phyloP scores from a whole-genome alignment of 2,113 vertebrate genomes.

The Baryphthengus martii region DNA sequence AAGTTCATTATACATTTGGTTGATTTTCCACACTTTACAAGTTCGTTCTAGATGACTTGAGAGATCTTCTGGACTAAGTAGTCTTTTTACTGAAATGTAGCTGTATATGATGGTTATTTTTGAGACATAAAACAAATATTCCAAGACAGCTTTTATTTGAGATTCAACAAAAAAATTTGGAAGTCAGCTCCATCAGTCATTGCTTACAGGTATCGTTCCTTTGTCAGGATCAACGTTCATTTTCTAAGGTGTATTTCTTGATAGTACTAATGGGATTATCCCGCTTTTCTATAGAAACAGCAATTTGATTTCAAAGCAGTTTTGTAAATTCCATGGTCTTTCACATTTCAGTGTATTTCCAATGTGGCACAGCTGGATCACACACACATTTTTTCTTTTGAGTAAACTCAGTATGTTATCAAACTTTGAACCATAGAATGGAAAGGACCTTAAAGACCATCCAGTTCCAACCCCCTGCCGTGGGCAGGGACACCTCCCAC shows the following conservation, averaged over 20 bases:
- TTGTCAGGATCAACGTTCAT: neutral
- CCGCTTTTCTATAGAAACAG: neutral
- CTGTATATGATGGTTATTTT: neutral
- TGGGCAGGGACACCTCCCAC: neutral
- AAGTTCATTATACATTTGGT: neutral
- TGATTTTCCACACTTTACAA: neutral
- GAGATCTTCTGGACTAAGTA: neutral
- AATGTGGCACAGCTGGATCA: neutral
- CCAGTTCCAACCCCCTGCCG: neutral
- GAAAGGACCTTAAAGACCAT: neutral
- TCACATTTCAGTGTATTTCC: neutral
- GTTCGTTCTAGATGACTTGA: neutral
- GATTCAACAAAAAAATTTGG: neutral
- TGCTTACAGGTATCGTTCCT: neutral
- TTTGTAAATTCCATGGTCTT: neutral
- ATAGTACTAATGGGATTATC: neutral
- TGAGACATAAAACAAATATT: neutral
- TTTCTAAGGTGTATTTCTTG: neutral
- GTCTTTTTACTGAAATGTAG: neutral
- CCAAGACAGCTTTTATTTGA: neutral
- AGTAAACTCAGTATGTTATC: neutral
- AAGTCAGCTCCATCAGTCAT: neutral
- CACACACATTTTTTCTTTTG: neutral
- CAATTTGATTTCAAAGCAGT: neutral
- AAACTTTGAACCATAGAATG: neutral